Percentiles rank a stretch among this genome's conserved stretches.
phyloP scores from a whole-genome alignment of 2,113 vertebrate species.

The Actinemys pallida region DNA sequence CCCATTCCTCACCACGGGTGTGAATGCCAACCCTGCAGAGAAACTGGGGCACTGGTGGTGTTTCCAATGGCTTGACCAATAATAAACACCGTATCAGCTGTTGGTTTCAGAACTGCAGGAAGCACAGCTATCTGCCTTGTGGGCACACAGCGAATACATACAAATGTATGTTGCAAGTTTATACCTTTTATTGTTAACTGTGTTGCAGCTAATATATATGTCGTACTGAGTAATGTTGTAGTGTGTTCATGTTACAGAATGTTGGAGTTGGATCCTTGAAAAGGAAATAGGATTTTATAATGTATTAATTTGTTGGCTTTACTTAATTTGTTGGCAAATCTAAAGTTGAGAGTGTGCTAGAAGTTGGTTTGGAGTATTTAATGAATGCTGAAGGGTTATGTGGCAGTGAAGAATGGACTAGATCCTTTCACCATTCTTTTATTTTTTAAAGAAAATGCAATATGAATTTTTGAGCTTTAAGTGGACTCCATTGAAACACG shows the following conservation, averaged over 20 bases:
- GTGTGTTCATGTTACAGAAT: background rate
- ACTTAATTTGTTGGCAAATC: background rate
- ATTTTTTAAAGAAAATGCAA: no score
- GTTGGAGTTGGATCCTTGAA: background rate
- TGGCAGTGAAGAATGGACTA: background rate
- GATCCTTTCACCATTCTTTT: no score
- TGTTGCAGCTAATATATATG: background rate
- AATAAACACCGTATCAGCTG: background rate
- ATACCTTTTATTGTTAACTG: background rate
- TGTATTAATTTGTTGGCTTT: background rate
- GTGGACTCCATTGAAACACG: no score
- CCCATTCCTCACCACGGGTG: background rate
- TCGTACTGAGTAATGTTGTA: background rate
- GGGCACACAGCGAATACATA: background rate
- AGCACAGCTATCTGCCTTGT: background rate
- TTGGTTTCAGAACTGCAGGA: constrained; percentile 22
- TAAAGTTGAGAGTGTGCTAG: background rate
- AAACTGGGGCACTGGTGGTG: background rate
- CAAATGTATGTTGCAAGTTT: background rate
- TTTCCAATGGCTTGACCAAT: background rate
- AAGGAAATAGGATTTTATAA: background rate
- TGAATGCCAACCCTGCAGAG: background rate
- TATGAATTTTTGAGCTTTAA: no score
- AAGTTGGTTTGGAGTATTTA: background rate
- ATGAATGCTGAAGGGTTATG: background rate